These are phyloP conservation scores for Pipistrellus pipistrellus DNA, from an alignment of 2,797 vertebrate genomes.

Conservation along the genomic window DNA sequence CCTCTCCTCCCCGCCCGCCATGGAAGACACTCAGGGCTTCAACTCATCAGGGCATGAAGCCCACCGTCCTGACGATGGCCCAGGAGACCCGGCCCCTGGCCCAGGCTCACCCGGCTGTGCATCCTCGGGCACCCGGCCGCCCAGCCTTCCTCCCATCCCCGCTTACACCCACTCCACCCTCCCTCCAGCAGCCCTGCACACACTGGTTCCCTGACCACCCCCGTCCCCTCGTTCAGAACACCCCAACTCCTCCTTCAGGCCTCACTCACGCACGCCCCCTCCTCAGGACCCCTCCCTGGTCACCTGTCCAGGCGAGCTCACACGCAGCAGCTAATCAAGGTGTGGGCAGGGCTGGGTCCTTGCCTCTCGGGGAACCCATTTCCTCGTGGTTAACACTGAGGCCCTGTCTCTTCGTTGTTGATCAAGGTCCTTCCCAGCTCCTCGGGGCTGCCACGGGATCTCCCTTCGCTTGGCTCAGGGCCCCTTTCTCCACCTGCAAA, in stretches of 20 bases:
- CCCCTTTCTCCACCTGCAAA: background rate
- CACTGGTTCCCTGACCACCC: rapidly evolving
- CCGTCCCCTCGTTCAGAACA: background rate
- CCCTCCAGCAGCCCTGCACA: background rate
- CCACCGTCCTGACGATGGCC: background rate
- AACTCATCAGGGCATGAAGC: background rate
- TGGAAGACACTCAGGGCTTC: background rate
- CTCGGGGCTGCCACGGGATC: background rate
- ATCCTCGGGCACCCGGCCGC: background rate
- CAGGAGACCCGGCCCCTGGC: background rate
- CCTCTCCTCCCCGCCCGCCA: background rate
- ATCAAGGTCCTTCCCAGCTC: background rate
- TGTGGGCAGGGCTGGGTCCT: background rate
- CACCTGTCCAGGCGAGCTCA: background rate
- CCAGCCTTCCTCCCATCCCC: background rate
- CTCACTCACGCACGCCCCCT: background rate
- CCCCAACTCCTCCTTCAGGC: background rate
- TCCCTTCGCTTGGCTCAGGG: rapidly evolving
- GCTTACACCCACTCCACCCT: background rate
- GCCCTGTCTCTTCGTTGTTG: background rate
- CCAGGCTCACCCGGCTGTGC: background rate
- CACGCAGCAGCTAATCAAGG: background rate
- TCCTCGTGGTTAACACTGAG: background rate
- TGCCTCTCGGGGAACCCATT: too few species aligned
- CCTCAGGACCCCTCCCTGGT: background rate